Evolutionary conservation across 2,888 invertebrate genomes (phyloP), one percentile per base, ranked within the genome.

Genomic region (Lasius platythorax): DNA sequence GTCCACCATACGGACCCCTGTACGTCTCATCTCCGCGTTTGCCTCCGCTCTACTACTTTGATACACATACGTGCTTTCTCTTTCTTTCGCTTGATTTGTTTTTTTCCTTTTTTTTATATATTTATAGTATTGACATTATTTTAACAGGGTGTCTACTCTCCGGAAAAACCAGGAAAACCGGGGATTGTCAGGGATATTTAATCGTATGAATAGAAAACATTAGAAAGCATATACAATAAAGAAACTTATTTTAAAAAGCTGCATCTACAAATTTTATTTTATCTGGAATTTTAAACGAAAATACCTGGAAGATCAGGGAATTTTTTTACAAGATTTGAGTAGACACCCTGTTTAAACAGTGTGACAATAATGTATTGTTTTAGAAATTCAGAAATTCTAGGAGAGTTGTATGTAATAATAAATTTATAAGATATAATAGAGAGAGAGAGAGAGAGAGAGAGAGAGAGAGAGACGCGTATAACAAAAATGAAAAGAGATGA

Each of bases 1-100:
- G 50, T n/a, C 63, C 70, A 82, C 82, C 84, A 64, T 83, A 81
- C 81, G 85, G 83, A 28, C 76, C 82, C 72, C 68, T 37, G 86
- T 85, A 75, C 72, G 67, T 82, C 68, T 68, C 72, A 75, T 67
- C 82, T 56, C 66, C 72, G 43, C 9, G 73, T 61, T 37, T 56
- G 68, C 66, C 66, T 66, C 83, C 43, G 58, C 30, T 73, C 5
- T 67, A 33, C 43, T 63, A 46, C 33, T 30, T 40, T n/a, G 18
- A 66, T 64, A 43, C 61, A 28, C 53, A 28, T 37, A 53, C 12
- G 18, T n/a, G 4, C 30, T 67, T 53, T 67, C 12, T 40, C 30
- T 9, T n/a, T 63, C 50, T 67, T 53, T 53, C 8, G 11, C 18
- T 56, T 4, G 12, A 23, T 6, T 9, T 5, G 2, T 63, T 63